phyloP scores from a whole-genome alignment of 2,888 invertebrate species.

The Halocaridina rubra region DNA sequence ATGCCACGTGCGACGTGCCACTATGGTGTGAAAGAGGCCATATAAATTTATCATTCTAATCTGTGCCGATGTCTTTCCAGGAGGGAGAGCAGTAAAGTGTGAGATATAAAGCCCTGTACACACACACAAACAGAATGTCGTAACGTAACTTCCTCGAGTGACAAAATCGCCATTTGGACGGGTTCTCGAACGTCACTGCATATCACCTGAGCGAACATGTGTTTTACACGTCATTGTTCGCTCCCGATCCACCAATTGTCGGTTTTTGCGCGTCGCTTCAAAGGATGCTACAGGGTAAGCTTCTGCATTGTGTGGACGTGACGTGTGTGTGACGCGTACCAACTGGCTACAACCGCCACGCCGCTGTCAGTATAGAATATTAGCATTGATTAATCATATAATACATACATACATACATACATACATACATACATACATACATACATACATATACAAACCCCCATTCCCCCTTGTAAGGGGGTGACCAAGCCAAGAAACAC shows the following conservation, averaged over 20 bases:
- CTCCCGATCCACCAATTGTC: not conserved
- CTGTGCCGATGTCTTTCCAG: too few species aligned
- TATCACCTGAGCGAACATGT: slow-evolving; percentile 3
- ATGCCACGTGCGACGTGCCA: too few species aligned
- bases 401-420: slow-evolving; percentile 3
- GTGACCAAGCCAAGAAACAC: too few species aligned
- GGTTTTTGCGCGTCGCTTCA: slow-evolving; percentile 15
- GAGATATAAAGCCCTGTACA: too few species aligned
- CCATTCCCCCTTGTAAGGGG: not conserved
- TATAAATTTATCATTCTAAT: too few species aligned
- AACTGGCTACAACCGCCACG: not conserved
- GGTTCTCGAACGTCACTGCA: not conserved
- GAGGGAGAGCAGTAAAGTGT: too few species aligned
- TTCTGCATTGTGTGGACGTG: not conserved
- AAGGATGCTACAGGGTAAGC: slow-evolving; percentile 7
- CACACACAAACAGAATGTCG: too few species aligned
- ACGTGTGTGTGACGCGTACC: slow-evolving; percentile 7
- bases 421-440: slow-evolving; percentile 2
- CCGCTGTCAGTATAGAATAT: too few species aligned
- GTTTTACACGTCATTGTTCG: not conserved
- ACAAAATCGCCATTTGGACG: too few species aligned
- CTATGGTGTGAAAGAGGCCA: too few species aligned
- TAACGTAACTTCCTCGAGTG: too few species aligned
- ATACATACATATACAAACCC: not conserved
- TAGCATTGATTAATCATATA: too few species aligned